A percentile compares a stretch with the other conserved stretches of the same genome.
These are phyloP conservation scores for Trichomalopsis sarcophagae DNA, from an alignment of 1,140 invertebrate genomes.

Conservation along the genomic window DNA sequence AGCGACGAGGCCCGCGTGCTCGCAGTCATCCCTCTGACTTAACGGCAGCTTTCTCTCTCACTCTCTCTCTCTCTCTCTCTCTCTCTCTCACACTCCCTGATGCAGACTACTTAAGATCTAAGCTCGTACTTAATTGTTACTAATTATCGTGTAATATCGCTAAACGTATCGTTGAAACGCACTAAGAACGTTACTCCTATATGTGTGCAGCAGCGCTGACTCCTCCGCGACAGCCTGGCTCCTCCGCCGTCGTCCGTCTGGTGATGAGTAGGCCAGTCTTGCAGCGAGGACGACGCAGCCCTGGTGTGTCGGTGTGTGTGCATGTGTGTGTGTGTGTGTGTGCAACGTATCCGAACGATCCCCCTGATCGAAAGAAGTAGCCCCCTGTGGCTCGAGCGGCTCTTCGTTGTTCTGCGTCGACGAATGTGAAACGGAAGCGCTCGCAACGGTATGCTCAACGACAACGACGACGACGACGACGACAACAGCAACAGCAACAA, in stretches of 20 bases:
- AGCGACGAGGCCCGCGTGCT: not conserved
- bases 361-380: not conserved
- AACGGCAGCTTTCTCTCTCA: not conserved
- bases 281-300: not conserved
- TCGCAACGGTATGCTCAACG: too few relatives aligned
- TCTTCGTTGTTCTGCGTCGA: constrained; percentile 20
- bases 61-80: too few relatives aligned
- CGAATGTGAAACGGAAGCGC: not conserved
- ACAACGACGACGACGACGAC: too few relatives aligned
- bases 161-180: constrained; percentile 35
- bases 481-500: too few relatives aligned
- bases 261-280: not conserved
- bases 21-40: not conserved
- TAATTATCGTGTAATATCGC: constrained; percentile 21
- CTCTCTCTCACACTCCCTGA: not conserved
- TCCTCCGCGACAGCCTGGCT: not conserved
- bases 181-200: constrained; percentile 21
- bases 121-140: constrained; percentile 32
- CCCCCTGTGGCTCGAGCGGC: not conserved
- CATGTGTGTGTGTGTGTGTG: not conserved
- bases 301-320: too few relatives aligned
- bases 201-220: not conserved
- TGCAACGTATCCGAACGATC: not conserved
- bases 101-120: constrained; percentile 38
- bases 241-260: not conserved